Base-by-base conservation (phyloP, 2,888 invertebrate species). In the Cinara cedri region DNA sequence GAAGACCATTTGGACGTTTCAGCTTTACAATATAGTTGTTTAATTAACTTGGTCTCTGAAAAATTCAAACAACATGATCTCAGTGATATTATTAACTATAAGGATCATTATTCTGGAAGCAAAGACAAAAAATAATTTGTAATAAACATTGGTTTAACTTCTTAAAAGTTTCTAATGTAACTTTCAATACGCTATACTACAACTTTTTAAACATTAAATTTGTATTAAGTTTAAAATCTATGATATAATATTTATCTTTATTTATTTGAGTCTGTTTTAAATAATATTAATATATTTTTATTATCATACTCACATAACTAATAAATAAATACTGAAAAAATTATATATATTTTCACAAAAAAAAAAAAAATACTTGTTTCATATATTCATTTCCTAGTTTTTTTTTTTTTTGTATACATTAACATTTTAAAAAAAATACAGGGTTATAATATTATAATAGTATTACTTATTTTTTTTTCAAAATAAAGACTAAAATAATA, bases 51-150 rank as follows among this genome's bases (percentile, higher is more conserved):
- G 26, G 76, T 78, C 8, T 55, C 76, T 11, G 76, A 78, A 68
- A 78, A 78, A 21, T 78, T 78, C 34, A 78, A 78, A 51, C 76
- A 78, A 68, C 57, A 68, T 6, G 76, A 78, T 78, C 76, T 78
- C n/a, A 68, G 76, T 6, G 76, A 78, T 57, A 78, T 78, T 57
- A 34, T 68, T 34, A 78, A 78, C 57, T 78, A 78, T 78, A 55
- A 57, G 10, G n/a, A 60, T 46, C 76, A 78, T 68, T 78, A 78
- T 49, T 46, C 76, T 57, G 68, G 76, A 21, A 60, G 57, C 14
- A 78, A 60, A 11, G 13, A 13, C 19, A 66, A 68, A 34, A 57
- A 68, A 57, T 1, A 65, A 24, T 14, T 14, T 19, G 46, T 46
- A 49, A 68, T n/a, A 24, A 54, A 51, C 34, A 34, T 14, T 19